These are phyloP conservation scores for Marmota monax DNA, from an alignment of 2,113 vertebrate species.

Conservation along the genomic window DNA sequence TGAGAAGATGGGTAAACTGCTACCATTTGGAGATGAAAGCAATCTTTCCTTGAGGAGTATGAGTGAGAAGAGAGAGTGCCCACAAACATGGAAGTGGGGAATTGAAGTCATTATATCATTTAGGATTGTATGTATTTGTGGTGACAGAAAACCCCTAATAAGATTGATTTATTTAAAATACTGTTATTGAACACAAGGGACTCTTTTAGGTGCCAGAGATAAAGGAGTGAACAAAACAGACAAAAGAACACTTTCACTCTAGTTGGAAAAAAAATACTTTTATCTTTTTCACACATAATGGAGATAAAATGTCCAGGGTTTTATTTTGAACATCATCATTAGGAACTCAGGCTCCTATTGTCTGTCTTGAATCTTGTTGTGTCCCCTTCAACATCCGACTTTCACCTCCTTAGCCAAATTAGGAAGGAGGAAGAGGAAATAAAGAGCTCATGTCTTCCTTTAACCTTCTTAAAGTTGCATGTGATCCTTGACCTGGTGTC, in stretches of 20 bases:
- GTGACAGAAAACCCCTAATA: background rate
- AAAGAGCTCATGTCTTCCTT: background rate
- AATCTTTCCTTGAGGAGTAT: background rate
- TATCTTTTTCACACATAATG: background rate
- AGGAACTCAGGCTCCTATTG: background rate
- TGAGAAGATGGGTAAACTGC: background rate
- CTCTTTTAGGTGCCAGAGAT: background rate
- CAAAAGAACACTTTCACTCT: background rate
- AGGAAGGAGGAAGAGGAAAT: background rate
- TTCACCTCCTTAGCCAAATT: background rate
- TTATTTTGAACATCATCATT: background rate
- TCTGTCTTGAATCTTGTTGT: background rate
- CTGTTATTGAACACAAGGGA: background rate
- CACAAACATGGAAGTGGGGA: background rate
- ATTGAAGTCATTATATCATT: background rate
- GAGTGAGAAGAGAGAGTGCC: background rate
- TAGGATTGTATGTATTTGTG: background rate
- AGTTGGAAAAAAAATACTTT: background rate
- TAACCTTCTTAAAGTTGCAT: background rate
- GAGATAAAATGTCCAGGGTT: background rate
- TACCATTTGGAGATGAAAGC: background rate
- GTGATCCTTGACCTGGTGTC: background rate
- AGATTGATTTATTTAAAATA: background rate
- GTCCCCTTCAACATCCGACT: background rate
- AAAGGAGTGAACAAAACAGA: background rate